Conservation (phyloP, 2,113 vertebrate species). For the Fukomys damarensis region DNA sequence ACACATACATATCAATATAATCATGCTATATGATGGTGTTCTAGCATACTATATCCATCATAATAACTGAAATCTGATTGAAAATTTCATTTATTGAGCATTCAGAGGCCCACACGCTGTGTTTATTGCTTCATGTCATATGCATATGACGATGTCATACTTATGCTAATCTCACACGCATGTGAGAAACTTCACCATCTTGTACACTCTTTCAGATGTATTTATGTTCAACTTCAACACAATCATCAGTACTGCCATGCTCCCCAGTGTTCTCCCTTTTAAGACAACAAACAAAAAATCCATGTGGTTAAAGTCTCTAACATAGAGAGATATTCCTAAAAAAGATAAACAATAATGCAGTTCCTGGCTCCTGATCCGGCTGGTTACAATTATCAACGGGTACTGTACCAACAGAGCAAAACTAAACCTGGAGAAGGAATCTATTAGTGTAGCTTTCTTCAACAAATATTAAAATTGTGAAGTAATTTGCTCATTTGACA, state of each 20-base stretch:
- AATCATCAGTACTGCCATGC: too few relatives aligned
- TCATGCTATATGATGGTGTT: background rate
- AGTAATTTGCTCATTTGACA: slow-evolving; percentile 73
- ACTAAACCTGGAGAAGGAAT: background rate
- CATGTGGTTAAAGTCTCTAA: background rate
- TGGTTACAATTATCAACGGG: background rate
- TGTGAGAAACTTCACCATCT: background rate
- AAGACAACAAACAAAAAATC: slow-evolving; percentile 29
- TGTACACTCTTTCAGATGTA: background rate
- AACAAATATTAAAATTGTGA: slow-evolving; percentile 76
- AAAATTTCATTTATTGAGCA: background rate
- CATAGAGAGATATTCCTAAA: background rate
- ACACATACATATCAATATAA: background rate
- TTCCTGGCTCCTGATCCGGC: background rate
- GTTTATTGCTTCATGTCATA: background rate
- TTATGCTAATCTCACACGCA: background rate
- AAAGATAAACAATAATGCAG: background rate
- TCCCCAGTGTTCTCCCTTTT: background rate
- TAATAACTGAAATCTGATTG: background rate
- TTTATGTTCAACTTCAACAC: background rate
- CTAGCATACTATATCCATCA: too few relatives aligned
- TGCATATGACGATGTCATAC: background rate
- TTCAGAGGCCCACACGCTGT: background rate
- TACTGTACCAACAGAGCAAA: background rate
- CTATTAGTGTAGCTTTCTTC: slow-evolving; percentile 55